Base-by-base conservation (phyloP, 2,797 vertebrate species). In the Fringilla coelebs region DNA sequence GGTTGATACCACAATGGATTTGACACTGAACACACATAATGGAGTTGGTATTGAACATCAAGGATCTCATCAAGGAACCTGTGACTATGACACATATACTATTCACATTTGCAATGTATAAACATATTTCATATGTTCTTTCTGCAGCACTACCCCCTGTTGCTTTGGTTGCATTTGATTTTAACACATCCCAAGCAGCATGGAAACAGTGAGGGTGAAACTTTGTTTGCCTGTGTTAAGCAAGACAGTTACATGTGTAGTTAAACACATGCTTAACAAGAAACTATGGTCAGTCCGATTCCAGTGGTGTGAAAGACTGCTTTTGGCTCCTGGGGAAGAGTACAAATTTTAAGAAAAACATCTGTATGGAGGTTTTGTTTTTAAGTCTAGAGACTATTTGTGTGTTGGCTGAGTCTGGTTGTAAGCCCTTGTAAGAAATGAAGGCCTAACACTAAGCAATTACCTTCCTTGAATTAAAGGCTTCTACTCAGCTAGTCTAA, bases 341-440 rank as follows among this genome's bases (percentile, higher is more conserved):
- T 66, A 78, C 22, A 68, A 80, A 32, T 65, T 90, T 90, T 72
- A 67, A 85, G 87, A 71, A 83, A 72, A 93, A 75, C 78, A 68
- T 80, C 40, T 94, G 72, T 61, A 68, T 66, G 75, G 75, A 62
- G 32, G 9, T 92, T 87, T 92, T 94, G 57, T 93, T 92, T 87
- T 81, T 48, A 89, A 75, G 65, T 80, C 75, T 58, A 88, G 61
- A 68, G 48, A 76, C 55, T 84, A 13, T 58, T 85, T 88, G 43
- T 54, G 40, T 34, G 19, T 74, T 91, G 84, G 61, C 49, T 16
- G n/a, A 70, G 48, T 21, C n/a, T 87, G 72, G 54, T 46, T 85
- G 61, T 22, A 78, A 83, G 68, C 32, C 52, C 43, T 71, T 36
- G 36, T n/a, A 82, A 54, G 62, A 90, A 80, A 86, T 87, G 71